phyloP scores from a whole-genome alignment of 2,888 invertebrate species.

The Ryuthela nishihirai region DNA sequence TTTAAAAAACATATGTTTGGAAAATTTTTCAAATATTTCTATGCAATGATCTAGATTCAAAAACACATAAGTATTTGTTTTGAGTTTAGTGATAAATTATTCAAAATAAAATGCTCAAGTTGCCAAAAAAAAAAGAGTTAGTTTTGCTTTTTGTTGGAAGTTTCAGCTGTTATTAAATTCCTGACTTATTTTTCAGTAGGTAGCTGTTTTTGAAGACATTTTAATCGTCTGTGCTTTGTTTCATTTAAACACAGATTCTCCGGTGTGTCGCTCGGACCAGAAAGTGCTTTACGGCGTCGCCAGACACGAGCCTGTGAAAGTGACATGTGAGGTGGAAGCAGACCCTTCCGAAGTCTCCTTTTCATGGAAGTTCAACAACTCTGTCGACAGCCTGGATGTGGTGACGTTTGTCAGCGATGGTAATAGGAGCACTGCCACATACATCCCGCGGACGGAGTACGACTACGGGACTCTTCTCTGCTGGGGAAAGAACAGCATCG shows the following conservation, averaged over 20 bases:
- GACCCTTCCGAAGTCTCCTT: conserved; percentile 83
- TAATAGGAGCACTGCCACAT: conserved; percentile 40
- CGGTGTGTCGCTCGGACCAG: conserved; percentile 80
- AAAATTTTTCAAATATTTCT: too few species aligned
- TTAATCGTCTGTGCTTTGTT: not conserved
- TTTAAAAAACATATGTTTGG: too few species aligned
- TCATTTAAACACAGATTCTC: conserved; percentile 67
- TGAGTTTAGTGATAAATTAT: too few species aligned
- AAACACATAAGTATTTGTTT: too few species aligned
- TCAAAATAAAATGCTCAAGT: too few species aligned
- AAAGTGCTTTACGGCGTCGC: conserved; percentile 82
- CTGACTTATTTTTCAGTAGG: not conserved
- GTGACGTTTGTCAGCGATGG: conserved; percentile 21
- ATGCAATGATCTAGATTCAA: too few species aligned
- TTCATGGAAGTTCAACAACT: conserved; percentile 90
- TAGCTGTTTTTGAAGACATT: not conserved
- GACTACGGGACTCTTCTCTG: conserved; percentile 45
- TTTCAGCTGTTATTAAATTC: too few species aligned
- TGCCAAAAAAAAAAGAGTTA: too few species aligned
- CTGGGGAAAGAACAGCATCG: conserved; percentile 44
- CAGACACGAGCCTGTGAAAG: conserved; percentile 64
- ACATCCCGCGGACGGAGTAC: conserved; percentile 43
- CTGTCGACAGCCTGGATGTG: conserved; percentile 48
- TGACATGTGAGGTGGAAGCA: conserved; percentile 78
- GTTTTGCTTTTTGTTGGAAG: too few species aligned